Evolutionary conservation across 2,113 vertebrate genomes (phyloP).

Genomic region (Falco punctatus): DNA sequence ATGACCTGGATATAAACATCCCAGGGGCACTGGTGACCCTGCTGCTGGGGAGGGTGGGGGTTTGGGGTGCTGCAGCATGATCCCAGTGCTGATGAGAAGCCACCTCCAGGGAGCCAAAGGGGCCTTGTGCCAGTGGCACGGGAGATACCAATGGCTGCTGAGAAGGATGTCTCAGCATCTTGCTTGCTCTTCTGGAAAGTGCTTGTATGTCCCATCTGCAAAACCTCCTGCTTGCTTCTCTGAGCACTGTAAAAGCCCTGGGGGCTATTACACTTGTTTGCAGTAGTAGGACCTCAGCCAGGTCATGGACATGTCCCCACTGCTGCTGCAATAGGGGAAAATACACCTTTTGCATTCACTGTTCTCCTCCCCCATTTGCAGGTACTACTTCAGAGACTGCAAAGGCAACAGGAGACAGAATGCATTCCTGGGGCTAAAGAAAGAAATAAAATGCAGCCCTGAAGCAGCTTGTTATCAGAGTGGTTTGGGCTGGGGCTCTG

Average conservation of each 20-base stretch:
- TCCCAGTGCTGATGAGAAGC: conserved; percentile 56
- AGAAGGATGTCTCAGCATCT: not conserved
- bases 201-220: not conserved
- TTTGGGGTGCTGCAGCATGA: conserved; percentile 69
- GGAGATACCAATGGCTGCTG: not conserved
- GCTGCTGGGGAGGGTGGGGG: conserved; percentile 62
- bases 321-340: not conserved
- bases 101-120: conserved; percentile 35
- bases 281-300: conserved; percentile 77
- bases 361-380: not conserved
- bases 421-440: conserved; percentile 82
- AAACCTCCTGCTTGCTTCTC: conserved; percentile 11
- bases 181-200: conserved; percentile 20
- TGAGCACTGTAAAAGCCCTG: not conserved
- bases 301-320: conserved; percentile 32
- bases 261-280: conserved; percentile 74
- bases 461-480: not conserved
- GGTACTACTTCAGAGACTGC: conserved; percentile 79
- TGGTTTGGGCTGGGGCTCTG: not conserved
- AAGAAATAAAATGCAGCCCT: not conserved
- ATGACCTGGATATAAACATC: conserved; percentile 54
- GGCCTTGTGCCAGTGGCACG: conserved; percentile 38
- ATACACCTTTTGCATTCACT: not conserved
- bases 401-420: conserved; percentile 80
- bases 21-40: conserved; percentile 58